Evolutionary conservation across 1,140 invertebrate genomes (phyloP).

Genomic region (Holcopasites calliopsidis): DNA sequence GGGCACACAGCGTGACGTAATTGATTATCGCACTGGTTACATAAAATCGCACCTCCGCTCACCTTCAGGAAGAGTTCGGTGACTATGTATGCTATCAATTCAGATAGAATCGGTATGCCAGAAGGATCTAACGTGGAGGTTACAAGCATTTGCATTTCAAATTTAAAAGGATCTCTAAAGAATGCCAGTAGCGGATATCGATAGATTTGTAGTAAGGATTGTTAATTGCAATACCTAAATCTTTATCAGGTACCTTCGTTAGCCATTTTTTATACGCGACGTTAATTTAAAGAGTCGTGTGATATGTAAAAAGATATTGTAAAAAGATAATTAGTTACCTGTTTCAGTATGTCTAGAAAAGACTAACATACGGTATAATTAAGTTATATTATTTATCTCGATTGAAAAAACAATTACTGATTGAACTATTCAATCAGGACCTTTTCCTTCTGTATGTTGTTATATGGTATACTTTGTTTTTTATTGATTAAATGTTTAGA

Average conservation of each 20-base stretch:
- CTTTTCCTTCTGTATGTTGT: not conserved
- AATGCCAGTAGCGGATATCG: not conserved
- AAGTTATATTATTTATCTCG: not conserved
- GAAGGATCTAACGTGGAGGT: not conserved
- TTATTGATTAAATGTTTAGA: no score
- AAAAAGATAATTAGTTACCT: not conserved
- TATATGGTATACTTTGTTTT: no score
- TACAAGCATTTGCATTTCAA: not conserved
- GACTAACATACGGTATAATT: not conserved
- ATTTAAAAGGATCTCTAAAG: not conserved
- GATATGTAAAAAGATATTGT: not conserved
- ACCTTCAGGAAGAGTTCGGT: constrained; percentile 91
- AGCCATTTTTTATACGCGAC: no score
- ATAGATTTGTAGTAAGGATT: not conserved
- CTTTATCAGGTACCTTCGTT: not conserved
- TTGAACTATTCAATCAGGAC: not conserved
- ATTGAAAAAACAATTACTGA: not conserved
- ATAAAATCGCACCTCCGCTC: constrained; percentile 93
- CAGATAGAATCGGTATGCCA: constrained; percentile 24
- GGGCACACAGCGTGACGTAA: constrained; percentile 83
- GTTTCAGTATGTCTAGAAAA: not conserved
- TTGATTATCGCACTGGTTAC: constrained; percentile 93
- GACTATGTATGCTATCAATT: constrained; percentile 76
- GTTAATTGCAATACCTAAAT: no score
- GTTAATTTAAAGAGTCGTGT: not conserved